Evolutionary conservation across 2,888 invertebrate genomes (phyloP), one percentile per base, ranked within the genome.

Genomic region (Acanthopleura granulata): DNA sequence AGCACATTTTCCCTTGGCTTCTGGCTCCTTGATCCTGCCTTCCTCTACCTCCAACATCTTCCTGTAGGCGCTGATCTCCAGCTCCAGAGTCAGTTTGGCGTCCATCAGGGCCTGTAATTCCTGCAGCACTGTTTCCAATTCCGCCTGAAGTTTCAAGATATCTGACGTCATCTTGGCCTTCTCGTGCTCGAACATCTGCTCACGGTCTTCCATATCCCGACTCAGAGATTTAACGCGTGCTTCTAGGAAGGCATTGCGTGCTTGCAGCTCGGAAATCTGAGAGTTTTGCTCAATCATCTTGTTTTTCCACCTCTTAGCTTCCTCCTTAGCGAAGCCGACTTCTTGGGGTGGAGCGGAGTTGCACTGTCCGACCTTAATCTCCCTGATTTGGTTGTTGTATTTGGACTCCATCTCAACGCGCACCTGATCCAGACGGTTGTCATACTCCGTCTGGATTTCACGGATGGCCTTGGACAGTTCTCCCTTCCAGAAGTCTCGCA

Each of bases 1-100:
- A 1, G 25, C 25, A 15, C 16, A 27, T 27, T 66, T 66, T 9
- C 22, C 66, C 25, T 66, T 66, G 16, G 66, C 27, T 18, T 66
- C 66, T 3, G 22, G 29, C 16, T 22, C 29, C 16, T 66, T 22
- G 25, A 66, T 22, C 89, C 91, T 88, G 83, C 88, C 89, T 84
- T 92, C 92, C 81, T 92, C 92, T 61, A 91, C 90, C 81, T 92
- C 92, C 79, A 92, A 84, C 86, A 92, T 91, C 83, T 91, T 91
- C 76, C 91, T 87, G 89, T 92, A 92, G 83, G 91, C 91, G 80
- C 91, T 90, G 79, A 92, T 92, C 84, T 92, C 92, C 72, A 92
- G 88, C 82, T 92, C 92, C 74, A 92, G 84, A 29, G 90, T 90
- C 78, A 92, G 89, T 82, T 92, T 92, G 82, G 90, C 90, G 84